Evolutionary conservation across 2,888 invertebrate genomes (phyloP).

Genomic region (Andrena bucephala): DNA sequence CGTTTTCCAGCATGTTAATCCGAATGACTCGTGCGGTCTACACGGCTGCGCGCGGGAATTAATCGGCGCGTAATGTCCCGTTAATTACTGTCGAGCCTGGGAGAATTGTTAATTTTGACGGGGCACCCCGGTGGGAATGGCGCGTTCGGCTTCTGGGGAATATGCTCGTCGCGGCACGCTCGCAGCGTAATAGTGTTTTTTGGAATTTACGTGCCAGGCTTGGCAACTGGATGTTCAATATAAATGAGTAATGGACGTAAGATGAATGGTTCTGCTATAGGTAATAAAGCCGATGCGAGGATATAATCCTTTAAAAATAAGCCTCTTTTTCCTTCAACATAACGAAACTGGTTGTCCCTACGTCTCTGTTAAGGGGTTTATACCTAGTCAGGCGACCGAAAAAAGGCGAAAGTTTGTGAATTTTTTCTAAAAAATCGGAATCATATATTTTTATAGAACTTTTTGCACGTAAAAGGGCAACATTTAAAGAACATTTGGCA

Average conservation of each 20-base stretch:
- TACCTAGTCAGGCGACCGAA: too few relatives aligned
- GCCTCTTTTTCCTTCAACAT: too few relatives aligned
- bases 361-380: too few relatives aligned
- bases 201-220: background rate
- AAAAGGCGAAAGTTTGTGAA: too few relatives aligned
- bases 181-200: slow-evolving; percentile 1
- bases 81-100: slow-evolving; percentile 41
- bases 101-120: slow-evolving; percentile 46
- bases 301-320: too few relatives aligned
- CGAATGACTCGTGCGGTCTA: slow-evolving; percentile 17
- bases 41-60: slow-evolving; percentile 15
- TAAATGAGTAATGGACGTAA: background rate
- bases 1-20: slow-evolving; percentile 44
- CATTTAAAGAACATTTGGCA: too few relatives aligned
- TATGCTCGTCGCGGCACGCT: background rate
- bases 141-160: slow-evolving; percentile 13
- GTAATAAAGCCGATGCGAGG: too few relatives aligned
- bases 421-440: too few relatives aligned
- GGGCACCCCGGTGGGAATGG: slow-evolving; percentile 1
- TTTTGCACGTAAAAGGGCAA: too few relatives aligned
- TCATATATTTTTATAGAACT: too few relatives aligned
- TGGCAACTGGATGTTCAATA: background rate
- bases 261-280: background rate
- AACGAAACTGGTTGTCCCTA: too few relatives aligned
- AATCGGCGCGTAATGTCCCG: slow-evolving; percentile 41